Conservation (phyloP, 2,797 vertebrate species). For the Gobio occitaniae region DNA sequence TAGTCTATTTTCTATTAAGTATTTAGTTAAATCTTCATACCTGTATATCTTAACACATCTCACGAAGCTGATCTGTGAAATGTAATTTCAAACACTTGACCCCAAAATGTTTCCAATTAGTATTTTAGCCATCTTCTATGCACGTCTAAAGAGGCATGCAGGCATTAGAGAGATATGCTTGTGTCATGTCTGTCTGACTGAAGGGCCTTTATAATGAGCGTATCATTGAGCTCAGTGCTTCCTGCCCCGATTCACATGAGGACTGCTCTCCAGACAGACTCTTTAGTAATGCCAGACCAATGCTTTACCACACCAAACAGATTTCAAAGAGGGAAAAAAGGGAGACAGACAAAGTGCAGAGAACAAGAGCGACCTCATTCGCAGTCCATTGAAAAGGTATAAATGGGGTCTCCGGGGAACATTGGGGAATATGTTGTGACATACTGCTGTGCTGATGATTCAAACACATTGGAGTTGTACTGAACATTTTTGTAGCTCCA, state of each 20-base stretch:
- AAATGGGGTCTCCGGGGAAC: not conserved
- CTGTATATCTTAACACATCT: conserved; percentile 62
- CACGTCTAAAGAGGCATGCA: conserved; percentile 44
- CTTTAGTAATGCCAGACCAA: conserved; percentile 14
- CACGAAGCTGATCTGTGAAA: conserved; percentile 66
- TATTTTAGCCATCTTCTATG: conserved; percentile 65
- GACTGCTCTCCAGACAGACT: conserved; percentile 55
- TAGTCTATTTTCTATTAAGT: not conserved
- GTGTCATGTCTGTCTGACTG: conserved; percentile 40
- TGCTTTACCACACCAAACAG: conserved; percentile 10
- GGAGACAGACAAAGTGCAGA: not conserved
- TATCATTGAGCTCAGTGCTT: conserved; percentile 62
- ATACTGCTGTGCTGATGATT: conserved; percentile 5
- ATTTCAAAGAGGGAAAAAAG: conserved; percentile 1
- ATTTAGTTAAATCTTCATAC: not conserved
- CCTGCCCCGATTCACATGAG: not conserved
- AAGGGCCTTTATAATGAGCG: conserved; percentile 61
- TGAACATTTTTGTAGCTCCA: not conserved
- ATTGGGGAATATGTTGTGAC: not conserved
- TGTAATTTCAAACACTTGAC: conserved; percentile 73
- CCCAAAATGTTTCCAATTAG: conserved; percentile 70
- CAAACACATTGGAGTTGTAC: not conserved
- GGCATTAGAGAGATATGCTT: not conserved
- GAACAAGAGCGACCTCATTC: not conserved
- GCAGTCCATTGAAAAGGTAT: not conserved